A percentile compares a stretch with the other conserved stretches of the same genome.
phyloP scores from a whole-genome alignment of 2,797 vertebrate genomes.

The Macroramphosus scolopax region DNA sequence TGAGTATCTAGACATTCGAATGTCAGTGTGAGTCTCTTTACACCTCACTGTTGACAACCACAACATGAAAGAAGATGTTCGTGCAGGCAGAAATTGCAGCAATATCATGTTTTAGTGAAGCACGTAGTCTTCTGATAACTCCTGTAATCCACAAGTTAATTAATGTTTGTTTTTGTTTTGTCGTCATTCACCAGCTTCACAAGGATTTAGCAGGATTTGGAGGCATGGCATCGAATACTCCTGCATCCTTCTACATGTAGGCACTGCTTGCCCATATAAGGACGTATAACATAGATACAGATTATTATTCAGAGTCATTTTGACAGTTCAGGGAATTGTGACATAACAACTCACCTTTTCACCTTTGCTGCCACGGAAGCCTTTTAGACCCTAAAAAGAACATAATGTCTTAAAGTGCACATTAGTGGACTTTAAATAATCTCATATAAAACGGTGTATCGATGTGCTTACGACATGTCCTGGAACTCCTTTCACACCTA shows the following conservation, averaged over 20 bases:
- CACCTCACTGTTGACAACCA: neutral
- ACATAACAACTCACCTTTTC: constrained; percentile 75
- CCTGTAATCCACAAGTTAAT: too few species aligned
- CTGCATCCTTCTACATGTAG: too few species aligned
- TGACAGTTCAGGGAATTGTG: neutral
- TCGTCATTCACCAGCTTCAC: too few species aligned
- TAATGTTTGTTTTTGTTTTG: too few species aligned
- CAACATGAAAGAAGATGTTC: constrained; percentile 9
- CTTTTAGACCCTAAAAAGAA: constrained; percentile 80
- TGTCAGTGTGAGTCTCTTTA: neutral
- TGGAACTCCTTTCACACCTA: constrained; percentile 71
- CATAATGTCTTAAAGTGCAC: neutral
- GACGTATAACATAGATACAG: neutral
- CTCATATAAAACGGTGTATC: neutral
- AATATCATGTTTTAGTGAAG: too few species aligned
- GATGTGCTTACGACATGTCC: constrained; percentile 76
- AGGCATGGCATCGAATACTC: too few species aligned
- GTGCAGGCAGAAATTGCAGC: neutral
- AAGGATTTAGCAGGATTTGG: too few species aligned
- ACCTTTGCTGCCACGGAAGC: constrained; percentile 80
- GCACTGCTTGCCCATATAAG: too few species aligned
- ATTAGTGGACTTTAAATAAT: neutral
- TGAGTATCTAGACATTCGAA: constrained; percentile 4
- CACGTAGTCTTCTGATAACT: too few species aligned
- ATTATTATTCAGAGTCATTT: neutral